phyloP scores from a whole-genome alignment of 2,113 vertebrate genomes.

The Gopherus evgoodei region DNA sequence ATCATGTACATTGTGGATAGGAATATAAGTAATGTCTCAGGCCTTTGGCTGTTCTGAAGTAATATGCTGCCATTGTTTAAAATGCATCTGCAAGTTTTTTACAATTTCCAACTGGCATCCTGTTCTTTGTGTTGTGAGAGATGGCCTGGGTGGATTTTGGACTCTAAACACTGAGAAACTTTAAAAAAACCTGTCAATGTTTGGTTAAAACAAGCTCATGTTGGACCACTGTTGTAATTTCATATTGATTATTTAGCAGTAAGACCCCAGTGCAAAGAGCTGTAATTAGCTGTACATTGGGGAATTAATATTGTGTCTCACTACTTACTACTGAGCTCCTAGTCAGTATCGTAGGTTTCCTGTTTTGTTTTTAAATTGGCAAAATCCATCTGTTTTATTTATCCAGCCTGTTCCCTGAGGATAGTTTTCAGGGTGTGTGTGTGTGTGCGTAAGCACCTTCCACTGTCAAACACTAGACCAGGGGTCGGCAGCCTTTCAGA shows the following conservation, averaged over 20 bases:
- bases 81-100: not conserved
- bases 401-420: not conserved
- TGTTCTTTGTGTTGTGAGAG: not conserved
- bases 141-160: not conserved
- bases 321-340: not conserved
- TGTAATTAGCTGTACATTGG: constrained; percentile 57
- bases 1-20: accelerated
- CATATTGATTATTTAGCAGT: constrained; percentile 11
- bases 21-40: not conserved
- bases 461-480: constrained; percentile 58
- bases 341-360: not conserved
- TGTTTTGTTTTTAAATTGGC: constrained; percentile 18
- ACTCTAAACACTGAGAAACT: not conserved
- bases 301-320: constrained; percentile 46
- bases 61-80: not conserved
- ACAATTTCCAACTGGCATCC: not conserved
- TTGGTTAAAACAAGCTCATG: not conserved
- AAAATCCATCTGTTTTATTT: not conserved
- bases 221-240: not conserved
- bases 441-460: not conserved
- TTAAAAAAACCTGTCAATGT: not conserved
- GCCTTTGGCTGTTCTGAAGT: not conserved
- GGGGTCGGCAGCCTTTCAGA: no score
- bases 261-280: constrained; percentile 3
- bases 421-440: not conserved